Percentiles rank a stretch among this genome's conserved stretches.
phyloP scores from a whole-genome alignment of 2,113 vertebrate species.

The Dasyurus viverrinus region DNA sequence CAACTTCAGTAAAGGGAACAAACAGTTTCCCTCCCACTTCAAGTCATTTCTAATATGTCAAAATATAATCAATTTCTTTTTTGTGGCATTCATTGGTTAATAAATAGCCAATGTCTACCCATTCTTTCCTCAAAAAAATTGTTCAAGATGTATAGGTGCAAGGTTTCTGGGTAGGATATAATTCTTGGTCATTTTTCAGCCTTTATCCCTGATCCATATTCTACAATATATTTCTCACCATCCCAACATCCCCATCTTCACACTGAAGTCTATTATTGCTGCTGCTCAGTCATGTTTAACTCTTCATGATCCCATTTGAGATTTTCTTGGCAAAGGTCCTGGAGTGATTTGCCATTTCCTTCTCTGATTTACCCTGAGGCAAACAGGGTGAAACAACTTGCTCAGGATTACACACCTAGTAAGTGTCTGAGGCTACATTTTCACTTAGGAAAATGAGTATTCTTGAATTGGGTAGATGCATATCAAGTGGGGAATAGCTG shows the following conservation, averaged over 20 bases:
- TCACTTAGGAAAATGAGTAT: background rate
- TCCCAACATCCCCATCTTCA: background rate
- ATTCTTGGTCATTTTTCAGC: background rate
- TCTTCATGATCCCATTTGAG: too few species aligned
- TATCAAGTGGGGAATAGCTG: too few species aligned
- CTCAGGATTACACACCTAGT: background rate
- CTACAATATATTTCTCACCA: background rate
- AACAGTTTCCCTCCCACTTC: too few species aligned
- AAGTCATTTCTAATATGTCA: background rate
- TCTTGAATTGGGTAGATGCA: background rate
- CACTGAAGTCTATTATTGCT: background rate
- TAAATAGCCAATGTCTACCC: background rate
- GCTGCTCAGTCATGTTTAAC: too few species aligned
- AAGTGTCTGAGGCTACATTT: background rate
- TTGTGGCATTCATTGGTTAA: background rate
- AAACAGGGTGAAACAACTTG: too few species aligned
- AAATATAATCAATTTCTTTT: background rate
- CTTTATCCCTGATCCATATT: background rate
- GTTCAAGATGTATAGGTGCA: background rate
- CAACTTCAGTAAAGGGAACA: too few species aligned
- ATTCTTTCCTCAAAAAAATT: background rate
- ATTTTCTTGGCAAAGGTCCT: too few species aligned
- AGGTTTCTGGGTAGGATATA: background rate
- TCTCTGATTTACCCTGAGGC: too few species aligned
- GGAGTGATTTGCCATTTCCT: too few species aligned